Evolutionary conservation across 2,888 invertebrate genomes (phyloP).

Genomic region (Bombylius major): DNA sequence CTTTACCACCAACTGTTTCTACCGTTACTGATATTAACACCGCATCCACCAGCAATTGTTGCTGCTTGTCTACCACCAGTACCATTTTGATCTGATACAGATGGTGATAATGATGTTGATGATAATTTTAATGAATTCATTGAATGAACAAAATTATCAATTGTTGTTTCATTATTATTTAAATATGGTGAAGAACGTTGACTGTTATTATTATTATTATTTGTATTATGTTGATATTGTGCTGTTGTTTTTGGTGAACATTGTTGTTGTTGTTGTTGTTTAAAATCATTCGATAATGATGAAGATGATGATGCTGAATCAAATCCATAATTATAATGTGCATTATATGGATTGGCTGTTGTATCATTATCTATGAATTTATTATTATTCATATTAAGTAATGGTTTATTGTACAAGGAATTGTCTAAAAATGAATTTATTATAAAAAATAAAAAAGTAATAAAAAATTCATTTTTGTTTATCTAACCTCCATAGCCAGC

Average conservation of each 20-base stretch:
- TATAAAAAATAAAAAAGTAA: no score
- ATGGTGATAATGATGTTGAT: not conserved
- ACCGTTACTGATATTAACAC: not conserved
- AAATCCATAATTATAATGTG: no score
- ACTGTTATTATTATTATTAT: slow-evolving; percentile 17
- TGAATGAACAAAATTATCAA: slow-evolving; percentile 31
- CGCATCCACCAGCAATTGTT: no score
- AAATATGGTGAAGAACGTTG: slow-evolving; percentile 31
- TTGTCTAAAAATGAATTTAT: no score
- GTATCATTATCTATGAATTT: slow-evolving; percentile 12
- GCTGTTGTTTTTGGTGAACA: no score
- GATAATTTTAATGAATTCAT: slow-evolving; percentile 29
- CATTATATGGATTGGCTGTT: not conserved
- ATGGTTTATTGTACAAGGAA: not conserved
- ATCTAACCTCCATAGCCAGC: no score
- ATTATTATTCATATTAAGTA: slow-evolving; percentile 7
- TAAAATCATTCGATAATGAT: slow-evolving; percentile 9
- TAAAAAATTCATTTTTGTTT: no score
- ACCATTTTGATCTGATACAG: no score
- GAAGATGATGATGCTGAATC: not conserved
- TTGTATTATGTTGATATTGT: slow-evolving; percentile 55
- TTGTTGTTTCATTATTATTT: slow-evolving; percentile 25
- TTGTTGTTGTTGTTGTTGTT: slow-evolving; percentile 6
- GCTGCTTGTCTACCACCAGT: no score
- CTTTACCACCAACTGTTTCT: slow-evolving; percentile 5